Conservation (phyloP, 2,797 vertebrate genomes). For the Glossophaga mutica region DNA sequence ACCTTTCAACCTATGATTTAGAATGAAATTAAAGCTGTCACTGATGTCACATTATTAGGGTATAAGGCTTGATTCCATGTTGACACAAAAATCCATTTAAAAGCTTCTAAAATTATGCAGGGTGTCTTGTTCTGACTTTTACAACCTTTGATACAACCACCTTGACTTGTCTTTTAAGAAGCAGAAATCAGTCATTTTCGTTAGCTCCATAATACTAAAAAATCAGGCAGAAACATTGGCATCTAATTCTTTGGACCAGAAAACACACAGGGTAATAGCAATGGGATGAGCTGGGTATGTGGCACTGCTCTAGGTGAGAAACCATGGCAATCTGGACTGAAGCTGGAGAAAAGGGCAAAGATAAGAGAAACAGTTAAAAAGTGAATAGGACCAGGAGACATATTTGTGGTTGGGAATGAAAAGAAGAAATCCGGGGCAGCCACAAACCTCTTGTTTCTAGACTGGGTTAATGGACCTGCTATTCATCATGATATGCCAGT, state of each 20-base stretch:
- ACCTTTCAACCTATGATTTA: background rate
- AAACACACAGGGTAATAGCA: background rate
- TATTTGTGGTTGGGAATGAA: background rate
- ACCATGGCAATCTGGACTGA: background rate
- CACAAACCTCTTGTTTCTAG: background rate
- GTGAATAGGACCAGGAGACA: background rate
- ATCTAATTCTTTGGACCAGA: background rate
- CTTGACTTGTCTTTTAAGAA: background rate
- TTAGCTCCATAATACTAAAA: background rate
- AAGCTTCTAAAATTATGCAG: conserved; percentile 35
- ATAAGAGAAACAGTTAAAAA: background rate
- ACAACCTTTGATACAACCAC: background rate
- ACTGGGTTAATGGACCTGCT: background rate
- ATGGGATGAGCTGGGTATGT: background rate
- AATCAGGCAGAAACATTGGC: background rate
- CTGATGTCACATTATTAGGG: conserved; percentile 15
- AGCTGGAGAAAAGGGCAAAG: background rate
- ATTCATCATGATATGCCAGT: background rate
- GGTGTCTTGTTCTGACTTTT: conserved; percentile 18
- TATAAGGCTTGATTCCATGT: background rate
- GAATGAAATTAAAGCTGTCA: conserved; percentile 22
- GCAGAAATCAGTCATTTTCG: background rate
- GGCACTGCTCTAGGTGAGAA: background rate
- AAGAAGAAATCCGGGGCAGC: background rate
- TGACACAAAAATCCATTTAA: conserved; percentile 41